Conservation (phyloP, 2,797 vertebrate genomes). For the Podargus strigoides region DNA sequence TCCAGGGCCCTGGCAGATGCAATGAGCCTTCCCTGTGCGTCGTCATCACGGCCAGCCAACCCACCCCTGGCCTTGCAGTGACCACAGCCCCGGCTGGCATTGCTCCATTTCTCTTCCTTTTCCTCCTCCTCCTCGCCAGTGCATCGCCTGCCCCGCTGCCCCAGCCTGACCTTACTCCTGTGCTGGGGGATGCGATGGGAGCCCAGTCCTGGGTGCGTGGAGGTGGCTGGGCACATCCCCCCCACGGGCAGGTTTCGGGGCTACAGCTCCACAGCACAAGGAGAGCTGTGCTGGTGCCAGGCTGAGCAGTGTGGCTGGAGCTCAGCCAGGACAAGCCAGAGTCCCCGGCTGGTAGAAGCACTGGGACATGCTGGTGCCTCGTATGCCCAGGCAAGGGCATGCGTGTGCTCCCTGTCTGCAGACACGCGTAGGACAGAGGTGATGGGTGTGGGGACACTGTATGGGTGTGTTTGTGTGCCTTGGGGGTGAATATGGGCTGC, state of each 20-base stretch:
- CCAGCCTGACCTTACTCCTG: not conserved
- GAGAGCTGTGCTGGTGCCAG: not conserved
- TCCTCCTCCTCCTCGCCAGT: fast-evolving
- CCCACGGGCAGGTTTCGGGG: not conserved
- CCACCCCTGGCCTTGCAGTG: not conserved
- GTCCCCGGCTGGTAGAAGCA: fast-evolving
- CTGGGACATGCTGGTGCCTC: fast-evolving
- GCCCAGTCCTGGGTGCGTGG: fast-evolving
- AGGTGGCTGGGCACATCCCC: fast-evolving
- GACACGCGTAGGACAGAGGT: fast-evolving
- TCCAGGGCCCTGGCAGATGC: not conserved
- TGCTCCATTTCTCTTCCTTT: no score
- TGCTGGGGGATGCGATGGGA: fast-evolving
- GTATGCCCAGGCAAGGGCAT: fast-evolving
- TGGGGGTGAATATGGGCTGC: not conserved
- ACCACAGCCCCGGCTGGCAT: no score
- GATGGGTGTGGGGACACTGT: fast-evolving
- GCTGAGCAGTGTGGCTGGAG: not conserved
- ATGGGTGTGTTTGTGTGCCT: not conserved
- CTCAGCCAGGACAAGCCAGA: not conserved
- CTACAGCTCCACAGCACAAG: no score
- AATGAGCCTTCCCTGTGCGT: not conserved
- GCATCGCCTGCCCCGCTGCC: not conserved
- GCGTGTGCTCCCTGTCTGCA: not conserved
- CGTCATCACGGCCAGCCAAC: not conserved